Evolutionary conservation across 2,888 invertebrate genomes (phyloP).

Genomic region (Hyposoter dolosus): DNA sequence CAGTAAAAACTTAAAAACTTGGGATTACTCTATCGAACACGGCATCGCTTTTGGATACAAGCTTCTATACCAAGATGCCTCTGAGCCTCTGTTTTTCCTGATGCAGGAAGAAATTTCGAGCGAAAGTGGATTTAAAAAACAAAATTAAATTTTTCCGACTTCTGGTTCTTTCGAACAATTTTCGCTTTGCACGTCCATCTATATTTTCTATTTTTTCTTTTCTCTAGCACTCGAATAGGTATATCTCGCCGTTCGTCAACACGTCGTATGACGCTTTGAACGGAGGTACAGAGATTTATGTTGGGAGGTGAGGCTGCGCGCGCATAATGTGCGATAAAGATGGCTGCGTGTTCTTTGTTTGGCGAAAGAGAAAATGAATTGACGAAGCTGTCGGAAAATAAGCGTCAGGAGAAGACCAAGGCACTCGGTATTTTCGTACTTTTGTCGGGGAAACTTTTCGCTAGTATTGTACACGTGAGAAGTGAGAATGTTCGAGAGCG

Average conservation of each 20-base stretch:
- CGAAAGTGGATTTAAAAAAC: too few relatives aligned
- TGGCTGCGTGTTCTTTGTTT: neutral
- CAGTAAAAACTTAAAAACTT: neutral
- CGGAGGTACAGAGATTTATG: neutral
- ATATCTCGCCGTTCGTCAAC: neutral
- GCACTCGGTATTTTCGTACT: constrained; percentile 1
- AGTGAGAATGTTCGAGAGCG: neutral
- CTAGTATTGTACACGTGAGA: neutral
- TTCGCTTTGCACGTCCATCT: neutral
- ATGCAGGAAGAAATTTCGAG: too few relatives aligned
- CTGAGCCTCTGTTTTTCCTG: too few relatives aligned
- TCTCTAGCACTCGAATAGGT: neutral
- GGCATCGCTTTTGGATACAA: too few relatives aligned
- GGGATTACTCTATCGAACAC: too few relatives aligned
- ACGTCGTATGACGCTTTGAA: neutral
- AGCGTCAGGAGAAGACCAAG: neutral
- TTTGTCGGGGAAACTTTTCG: neutral
- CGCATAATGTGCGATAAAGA: neutral
- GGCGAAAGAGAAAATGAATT: neutral
- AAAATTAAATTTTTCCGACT: too few relatives aligned
- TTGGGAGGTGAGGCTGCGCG: neutral
- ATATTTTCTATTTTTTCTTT: neutral
- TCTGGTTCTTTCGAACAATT: neutral
- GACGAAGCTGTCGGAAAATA: constrained; percentile 1
- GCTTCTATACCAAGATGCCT: too few relatives aligned